Base-by-base conservation (phyloP, 1,140 invertebrate species). In the fruit fly (Drosophila melanogaster) region DNA sequence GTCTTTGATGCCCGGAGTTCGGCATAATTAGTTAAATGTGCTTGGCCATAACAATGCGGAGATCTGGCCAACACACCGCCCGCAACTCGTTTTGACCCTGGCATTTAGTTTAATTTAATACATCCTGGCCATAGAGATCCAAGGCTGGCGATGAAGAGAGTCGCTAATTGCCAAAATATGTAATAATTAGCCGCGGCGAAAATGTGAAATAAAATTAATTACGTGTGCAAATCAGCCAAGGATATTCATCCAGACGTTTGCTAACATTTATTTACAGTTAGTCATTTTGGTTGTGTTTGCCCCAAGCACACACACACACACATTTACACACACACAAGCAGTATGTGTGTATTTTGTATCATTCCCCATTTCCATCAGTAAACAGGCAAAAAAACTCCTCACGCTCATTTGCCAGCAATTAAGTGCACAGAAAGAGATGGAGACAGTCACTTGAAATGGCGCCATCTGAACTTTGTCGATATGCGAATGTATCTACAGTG, bases 1-100 rank as follows among this genome's bases (percentile, higher is more conserved):
- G 71, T 64, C 84, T 89, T 89, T 89, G 84, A 89, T 65, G 84
- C 81, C 72, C 53, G 60, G 38, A 77, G 79, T 60, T 79, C 51
- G 60, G 65, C 79, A 83, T 89, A 89, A 89, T 89, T 89, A 89
- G 84, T 89, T 89, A 80, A 89, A 89, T 89, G 84, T 84, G 84
- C 84, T 89, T 67, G 53, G 71, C 76, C 75, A 70, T 62, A 79
- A 89, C 77, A 79, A 89, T 89, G 80, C 50, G 43, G 57, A 61
- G 64, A 69, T 59, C 54, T 40, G 8, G n/a, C 12, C 24, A 22
- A 14, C 15, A 17, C 30, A 33, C 33, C 37, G 15, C 11, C 50
- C 37, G 46, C 30, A 51, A 51, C 53, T 40, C 19, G 26, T 11
- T 38, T 14, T 38, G 37, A n/a, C 11, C 51, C 37, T 67, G 46